Evolutionary conservation across 1,140 invertebrate species (phyloP).

Genomic region (Drosophila sturtevanti): DNA sequence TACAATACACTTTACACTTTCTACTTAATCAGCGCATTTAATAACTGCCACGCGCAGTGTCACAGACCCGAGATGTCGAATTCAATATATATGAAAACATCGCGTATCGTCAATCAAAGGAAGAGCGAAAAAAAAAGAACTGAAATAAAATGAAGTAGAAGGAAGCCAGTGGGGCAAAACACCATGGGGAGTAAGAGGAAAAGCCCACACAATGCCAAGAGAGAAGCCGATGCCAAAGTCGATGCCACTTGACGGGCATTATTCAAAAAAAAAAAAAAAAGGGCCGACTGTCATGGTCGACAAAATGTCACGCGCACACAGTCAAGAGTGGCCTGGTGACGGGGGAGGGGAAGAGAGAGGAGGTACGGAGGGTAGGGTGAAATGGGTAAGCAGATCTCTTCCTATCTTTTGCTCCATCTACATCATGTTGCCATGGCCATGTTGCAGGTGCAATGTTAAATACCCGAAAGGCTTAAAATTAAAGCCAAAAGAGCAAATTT

Average conservation of each 20-base stretch:
- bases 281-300: conserved; percentile 59
- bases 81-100: conserved; percentile 67
- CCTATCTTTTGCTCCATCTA: conserved; percentile 18
- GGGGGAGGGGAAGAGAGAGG: too few species aligned
- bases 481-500: conserved; percentile 39
- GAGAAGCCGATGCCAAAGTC: conserved; percentile 21
- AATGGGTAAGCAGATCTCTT: neutral
- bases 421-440: neutral
- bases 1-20: conserved; percentile 53
- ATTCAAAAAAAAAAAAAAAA: conserved; percentile 57
- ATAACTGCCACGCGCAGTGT: conserved; percentile 70
- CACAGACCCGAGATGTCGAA: conserved; percentile 29
- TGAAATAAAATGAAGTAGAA: neutral
- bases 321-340: conserved; percentile 57
- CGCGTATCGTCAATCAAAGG: conserved; percentile 66
- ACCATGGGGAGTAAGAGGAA: too few species aligned
- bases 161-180: neutral
- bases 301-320: conserved; percentile 70
- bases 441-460: conserved; percentile 37
- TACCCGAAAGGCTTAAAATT: conserved; percentile 35
- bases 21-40: conserved; percentile 76
- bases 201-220: conserved; percentile 28
- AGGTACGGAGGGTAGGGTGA: neutral
- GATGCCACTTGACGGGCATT: conserved; percentile 72
- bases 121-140: conserved; percentile 19